A percentile compares a stretch with the other conserved stretches of the same genome.
phyloP scores from a whole-genome alignment of 2,113 vertebrate genomes.

The Rhabdomys dilectus region DNA sequence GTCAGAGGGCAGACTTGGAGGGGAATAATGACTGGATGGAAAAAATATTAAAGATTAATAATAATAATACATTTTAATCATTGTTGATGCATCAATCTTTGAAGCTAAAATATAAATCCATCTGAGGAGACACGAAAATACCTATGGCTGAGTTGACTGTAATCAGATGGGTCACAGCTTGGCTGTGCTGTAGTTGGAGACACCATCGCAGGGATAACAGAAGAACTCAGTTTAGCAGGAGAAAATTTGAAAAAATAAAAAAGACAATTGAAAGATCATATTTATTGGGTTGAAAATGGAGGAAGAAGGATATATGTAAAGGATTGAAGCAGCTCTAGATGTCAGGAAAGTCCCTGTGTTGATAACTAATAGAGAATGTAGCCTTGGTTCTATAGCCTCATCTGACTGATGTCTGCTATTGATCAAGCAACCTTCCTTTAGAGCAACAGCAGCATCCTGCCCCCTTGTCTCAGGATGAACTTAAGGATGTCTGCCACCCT shows the following conservation, averaged over 20 bases:
- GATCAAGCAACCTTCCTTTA: not conserved
- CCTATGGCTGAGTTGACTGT: not conserved
- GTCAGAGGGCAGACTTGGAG: too few species aligned
- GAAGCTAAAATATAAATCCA: not conserved
- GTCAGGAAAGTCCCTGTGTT: not conserved
- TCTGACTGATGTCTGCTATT: not conserved
- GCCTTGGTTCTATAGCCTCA: fast-evolving
- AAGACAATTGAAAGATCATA: not conserved
- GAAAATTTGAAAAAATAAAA: not conserved
- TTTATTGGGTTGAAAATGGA: not conserved
- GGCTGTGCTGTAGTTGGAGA: not conserved
- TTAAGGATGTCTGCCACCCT: not conserved
- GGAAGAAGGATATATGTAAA: not conserved
- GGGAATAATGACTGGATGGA: too few species aligned
- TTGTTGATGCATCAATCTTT: not conserved
- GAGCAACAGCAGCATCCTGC: not conserved
- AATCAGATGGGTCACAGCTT: not conserved
- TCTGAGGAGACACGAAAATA: not conserved
- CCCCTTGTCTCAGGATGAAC: not conserved
- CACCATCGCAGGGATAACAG: not conserved
- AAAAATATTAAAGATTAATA: too few species aligned
- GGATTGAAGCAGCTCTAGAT: fast-evolving
- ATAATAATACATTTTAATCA: not conserved
- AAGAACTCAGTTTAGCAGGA: not conserved
- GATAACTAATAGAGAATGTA: not conserved